Base-by-base conservation (phyloP, 2,113 vertebrate genomes). In the Larimichthys crocea region DNA sequence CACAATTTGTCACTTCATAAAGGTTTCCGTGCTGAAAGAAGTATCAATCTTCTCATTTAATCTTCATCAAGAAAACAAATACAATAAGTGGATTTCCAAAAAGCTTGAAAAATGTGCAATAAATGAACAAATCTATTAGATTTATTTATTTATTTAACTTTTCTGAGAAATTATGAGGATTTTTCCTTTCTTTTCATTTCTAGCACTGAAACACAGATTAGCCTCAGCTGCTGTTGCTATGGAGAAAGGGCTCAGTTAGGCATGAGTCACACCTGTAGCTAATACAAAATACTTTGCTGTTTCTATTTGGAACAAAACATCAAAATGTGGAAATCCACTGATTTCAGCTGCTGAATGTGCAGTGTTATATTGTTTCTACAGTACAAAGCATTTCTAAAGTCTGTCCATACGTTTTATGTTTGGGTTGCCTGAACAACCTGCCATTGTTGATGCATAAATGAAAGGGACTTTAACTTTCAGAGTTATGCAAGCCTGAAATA, bases 401-500 rank as follows among this genome's bases (percentile, higher is more conserved):
- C 17, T 46, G 35, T 20, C 16, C 20, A 9, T 52, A 35, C 29
- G 19, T 20, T 40, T n/a, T n/a, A 57, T 17, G 42, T 7, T 17
- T 35, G 5, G 50, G 49, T 65, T 11, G 60, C 26, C 35, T 44
- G 5, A 83, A 53, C 14, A 79, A 74, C 24, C 14, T 70, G 24
- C 12, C 16, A 49, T 22, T 40, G 17, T 31, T 11, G 11, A 46
- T 2, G 48, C 1, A 56, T 14, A 74, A 50, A 70, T 55, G 0
- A 57, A 16, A 17, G 12, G 1, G 20, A 68, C 52, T 64, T 64
- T 60, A 11, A 68, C 52, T 60, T 60, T 60, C 11, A 71, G 17
- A 82, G 29, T 42, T 42, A 42, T 22, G 35, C 3, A 71, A 42
- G 72, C 61, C 50, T 77, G 11, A 81, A 80, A 80, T 71, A 80